These are phyloP conservation scores for Empis stercorea DNA, from an alignment of 2,888 invertebrate genomes.

Conservation along the genomic window DNA sequence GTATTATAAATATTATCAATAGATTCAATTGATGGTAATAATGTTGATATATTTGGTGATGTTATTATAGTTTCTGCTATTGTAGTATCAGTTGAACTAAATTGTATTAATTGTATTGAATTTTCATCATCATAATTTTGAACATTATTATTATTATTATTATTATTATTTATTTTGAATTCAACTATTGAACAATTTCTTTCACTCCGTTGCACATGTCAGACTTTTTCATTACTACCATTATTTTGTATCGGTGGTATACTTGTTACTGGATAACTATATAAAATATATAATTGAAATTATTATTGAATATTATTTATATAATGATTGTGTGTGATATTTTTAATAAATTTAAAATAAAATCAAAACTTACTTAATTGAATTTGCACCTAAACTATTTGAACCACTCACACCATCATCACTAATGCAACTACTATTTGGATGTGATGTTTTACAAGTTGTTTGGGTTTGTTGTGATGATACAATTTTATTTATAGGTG, in stretches of 20 bases:
- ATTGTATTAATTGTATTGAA: too few species aligned
- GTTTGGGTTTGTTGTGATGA: conserved; percentile 34
- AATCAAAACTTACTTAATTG: conserved; percentile 25
- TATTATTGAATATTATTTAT: too few species aligned
- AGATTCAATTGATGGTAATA: conserved; percentile 21
- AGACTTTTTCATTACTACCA: conserved; percentile 34
- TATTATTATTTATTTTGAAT: too few species aligned
- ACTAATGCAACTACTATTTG: conserved; percentile 17
- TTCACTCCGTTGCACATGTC: conserved; percentile 38
- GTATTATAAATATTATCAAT: conserved; percentile 19
- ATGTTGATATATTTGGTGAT: conserved; percentile 16
- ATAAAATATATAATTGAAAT: too few species aligned
- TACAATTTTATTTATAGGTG: conserved; percentile 23
- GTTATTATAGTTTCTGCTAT: conserved; percentile 2
- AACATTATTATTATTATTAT: too few species aligned
- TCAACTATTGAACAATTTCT: conserved; percentile 32
- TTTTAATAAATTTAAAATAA: too few species aligned
- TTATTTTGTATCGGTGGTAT: conserved; percentile 32
- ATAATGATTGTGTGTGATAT: too few species aligned
- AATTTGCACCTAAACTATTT: conserved; percentile 21
- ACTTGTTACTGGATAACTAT: conserved; percentile 19
- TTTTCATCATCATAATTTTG: too few species aligned
- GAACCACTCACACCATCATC: conserved; percentile 24
- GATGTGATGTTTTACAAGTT: conserved; percentile 12
- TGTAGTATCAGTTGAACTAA: conserved; percentile 1